phyloP scores from a whole-genome alignment of 2,113 vertebrate genomes.

The Phalacrocorax aristotelis region DNA sequence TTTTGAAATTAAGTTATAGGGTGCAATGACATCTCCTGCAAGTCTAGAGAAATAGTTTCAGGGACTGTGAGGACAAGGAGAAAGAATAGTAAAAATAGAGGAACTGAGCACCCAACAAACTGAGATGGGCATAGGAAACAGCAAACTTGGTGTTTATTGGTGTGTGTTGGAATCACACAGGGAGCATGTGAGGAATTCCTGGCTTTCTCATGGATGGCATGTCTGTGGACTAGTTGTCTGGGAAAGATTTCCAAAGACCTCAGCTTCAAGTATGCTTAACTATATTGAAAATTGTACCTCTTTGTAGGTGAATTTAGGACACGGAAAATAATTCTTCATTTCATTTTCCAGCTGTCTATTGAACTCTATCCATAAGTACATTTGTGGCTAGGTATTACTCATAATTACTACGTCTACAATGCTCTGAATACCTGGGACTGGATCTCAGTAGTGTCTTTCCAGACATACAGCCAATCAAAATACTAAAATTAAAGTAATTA shows the following conservation, averaged over 20 bases:
- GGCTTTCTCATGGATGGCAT: neutral
- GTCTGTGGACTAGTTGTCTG: rapidly evolving
- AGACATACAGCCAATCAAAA: neutral
- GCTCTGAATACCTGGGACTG: neutral
- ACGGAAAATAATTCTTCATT: neutral
- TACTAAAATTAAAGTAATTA: neutral
- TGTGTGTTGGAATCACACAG: neutral
- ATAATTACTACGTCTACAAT: neutral
- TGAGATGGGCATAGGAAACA: neutral
- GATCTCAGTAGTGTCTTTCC: neutral
- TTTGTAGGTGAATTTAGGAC: neutral
- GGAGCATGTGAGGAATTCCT: neutral
- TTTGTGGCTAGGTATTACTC: neutral
- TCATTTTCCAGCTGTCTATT: neutral
- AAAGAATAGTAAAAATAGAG: rapidly evolving
- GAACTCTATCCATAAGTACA: neutral
- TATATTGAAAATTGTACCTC: neutral
- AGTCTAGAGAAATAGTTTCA: neutral
- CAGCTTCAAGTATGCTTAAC: neutral
- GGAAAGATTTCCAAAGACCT: neutral
- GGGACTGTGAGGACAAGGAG: neutral
- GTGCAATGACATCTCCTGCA: neutral
- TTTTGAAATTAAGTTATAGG: neutral
- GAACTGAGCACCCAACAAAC: neutral
- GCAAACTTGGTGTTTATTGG: neutral